Percentiles rank a stretch among this genome's conserved stretches.
Evolutionary conservation across 2,113 vertebrate species (phyloP).

Genomic region (Psephotus haematonotus): DNA sequence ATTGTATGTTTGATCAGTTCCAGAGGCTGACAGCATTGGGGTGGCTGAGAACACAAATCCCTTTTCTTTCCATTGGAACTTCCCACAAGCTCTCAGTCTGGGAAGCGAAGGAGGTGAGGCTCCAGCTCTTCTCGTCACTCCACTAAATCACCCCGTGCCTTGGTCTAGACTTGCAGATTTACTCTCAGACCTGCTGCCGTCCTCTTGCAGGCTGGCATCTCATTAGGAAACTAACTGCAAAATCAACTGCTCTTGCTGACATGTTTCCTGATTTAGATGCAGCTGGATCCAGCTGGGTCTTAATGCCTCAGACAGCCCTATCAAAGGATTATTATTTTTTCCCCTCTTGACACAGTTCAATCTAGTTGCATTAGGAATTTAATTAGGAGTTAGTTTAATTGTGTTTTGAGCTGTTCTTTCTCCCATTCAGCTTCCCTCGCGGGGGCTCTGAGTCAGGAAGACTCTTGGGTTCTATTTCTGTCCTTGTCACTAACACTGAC

Average conservation of each 20-base stretch:
- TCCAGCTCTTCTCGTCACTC: neutral
- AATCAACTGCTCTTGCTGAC: constrained; percentile 13
- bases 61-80: neutral
- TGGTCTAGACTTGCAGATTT: constrained; percentile 38
- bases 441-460: neutral
- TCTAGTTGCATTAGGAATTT: constrained; percentile 45
- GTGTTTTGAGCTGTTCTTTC: constrained; percentile 25
- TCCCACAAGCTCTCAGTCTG: neutral
- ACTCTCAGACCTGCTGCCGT: neutral
- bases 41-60: neutral
- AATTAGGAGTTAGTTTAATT: constrained; percentile 65
- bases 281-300: constrained; percentile 29
- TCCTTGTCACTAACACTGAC: neutral
- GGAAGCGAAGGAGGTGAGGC: neutral
- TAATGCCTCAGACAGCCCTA: constrained; percentile 1
- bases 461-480: constrained; percentile 41
- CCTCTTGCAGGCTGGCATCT: constrained; percentile 22
- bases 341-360: constrained; percentile 22
- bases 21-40: neutral
- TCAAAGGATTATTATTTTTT: neutral
- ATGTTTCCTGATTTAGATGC: constrained; percentile 49
- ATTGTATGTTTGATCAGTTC: neutral
- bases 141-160: neutral
- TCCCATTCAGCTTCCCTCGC: constrained; percentile 38
- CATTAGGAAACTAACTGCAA: constrained; percentile 31